Conservation (phyloP, 2,888 invertebrate genomes). For the Ochlodes sylvanus region DNA sequence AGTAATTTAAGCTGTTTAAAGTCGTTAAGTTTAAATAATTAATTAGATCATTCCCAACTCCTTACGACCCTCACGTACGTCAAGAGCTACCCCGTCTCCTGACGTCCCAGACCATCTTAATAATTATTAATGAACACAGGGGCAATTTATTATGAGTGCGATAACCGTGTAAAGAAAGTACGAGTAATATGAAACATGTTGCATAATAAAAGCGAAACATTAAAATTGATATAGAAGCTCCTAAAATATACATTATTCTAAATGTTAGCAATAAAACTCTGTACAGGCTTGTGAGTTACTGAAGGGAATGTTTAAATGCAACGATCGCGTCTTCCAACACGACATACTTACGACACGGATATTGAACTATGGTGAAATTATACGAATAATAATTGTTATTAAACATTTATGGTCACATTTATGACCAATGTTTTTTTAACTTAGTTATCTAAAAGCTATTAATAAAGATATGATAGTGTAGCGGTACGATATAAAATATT, state of each 20-base stretch:
- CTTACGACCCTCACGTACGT: too few relatives aligned
- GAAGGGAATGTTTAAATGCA: neutral
- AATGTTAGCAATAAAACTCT: constrained; percentile 35
- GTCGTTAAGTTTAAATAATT: too few relatives aligned
- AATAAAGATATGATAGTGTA: too few relatives aligned
- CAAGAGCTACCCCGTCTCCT: too few relatives aligned
- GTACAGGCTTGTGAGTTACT: constrained; percentile 28
- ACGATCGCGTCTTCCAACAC: constrained; percentile 10
- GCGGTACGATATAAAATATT: too few relatives aligned
- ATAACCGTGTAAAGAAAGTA: constrained; percentile 14
- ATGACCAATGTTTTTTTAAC: too few relatives aligned
- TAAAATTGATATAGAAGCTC: constrained; percentile 37
- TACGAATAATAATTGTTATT: too few relatives aligned
- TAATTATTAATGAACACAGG: neutral
- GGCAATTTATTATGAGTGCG: constrained; percentile 12
- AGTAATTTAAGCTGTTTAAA: too few relatives aligned
- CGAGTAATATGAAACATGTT: constrained; percentile 8
- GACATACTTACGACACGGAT: neutral
- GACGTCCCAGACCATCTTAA: neutral
- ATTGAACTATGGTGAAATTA: too few relatives aligned
- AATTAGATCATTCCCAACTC: too few relatives aligned
- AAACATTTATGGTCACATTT: too few relatives aligned
- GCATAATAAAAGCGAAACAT: constrained; percentile 28
- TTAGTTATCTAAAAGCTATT: too few relatives aligned
- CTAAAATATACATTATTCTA: constrained; percentile 38